Conservation (phyloP, 2,888 invertebrate species). For the Incurvaria masculella region DNA sequence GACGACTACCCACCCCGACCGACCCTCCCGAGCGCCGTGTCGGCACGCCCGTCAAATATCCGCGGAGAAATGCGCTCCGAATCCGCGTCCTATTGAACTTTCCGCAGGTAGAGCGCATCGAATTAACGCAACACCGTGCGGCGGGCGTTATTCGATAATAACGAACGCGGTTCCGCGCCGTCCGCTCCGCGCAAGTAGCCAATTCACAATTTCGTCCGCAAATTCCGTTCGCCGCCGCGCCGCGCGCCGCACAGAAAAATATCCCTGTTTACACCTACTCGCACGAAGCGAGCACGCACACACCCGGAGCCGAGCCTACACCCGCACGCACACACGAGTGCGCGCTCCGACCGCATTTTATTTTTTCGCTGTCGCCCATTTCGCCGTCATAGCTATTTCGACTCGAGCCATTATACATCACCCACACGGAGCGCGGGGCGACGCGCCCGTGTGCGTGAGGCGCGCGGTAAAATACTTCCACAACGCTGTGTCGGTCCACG, state of each 20-base stretch:
- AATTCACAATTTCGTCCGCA: neutral
- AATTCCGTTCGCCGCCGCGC: neutral
- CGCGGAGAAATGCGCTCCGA: no score
- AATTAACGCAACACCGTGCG: neutral
- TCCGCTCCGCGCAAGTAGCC: neutral
- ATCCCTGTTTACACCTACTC: conserved; percentile 57
- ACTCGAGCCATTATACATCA: conserved; percentile 52
- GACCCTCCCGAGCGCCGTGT: neutral
- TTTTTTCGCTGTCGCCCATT: conserved; percentile 59
- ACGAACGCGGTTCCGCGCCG: conserved; percentile 32
- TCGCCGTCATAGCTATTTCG: conserved; percentile 59
- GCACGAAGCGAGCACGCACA: conserved; percentile 26
- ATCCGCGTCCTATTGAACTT: no score
- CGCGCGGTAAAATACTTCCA: neutral
- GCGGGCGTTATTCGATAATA: conserved; percentile 45
- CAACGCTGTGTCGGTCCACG: conserved; percentile 33
- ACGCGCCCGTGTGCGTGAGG: conserved; percentile 39
- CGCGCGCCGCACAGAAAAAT: conserved; percentile 41
- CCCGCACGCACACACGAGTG: conserved; percentile 24
- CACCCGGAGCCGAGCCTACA: conserved; percentile 27
- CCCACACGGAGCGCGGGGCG: neutral
- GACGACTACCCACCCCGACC: neutral
- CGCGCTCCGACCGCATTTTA: conserved; percentile 57
- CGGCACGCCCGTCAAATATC: neutral
- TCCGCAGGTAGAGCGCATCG: neutral